phyloP scores from a whole-genome alignment of 1,140 invertebrate genomes.

The Nautilus pompilius region DNA sequence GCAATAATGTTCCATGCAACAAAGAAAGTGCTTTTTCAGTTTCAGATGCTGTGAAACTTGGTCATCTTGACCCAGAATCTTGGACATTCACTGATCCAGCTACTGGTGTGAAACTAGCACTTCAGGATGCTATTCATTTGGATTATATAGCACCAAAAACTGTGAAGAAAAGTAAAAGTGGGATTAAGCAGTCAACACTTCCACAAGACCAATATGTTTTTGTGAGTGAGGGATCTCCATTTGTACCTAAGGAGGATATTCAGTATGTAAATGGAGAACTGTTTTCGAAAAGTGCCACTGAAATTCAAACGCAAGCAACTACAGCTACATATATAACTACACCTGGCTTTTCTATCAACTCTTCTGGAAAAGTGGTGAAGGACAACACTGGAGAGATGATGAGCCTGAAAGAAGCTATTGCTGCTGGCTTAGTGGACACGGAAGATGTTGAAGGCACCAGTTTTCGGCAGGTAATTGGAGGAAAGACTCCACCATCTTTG shows the following conservation, averaged over 20 bases:
- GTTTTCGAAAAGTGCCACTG: slow-evolving; percentile 35
- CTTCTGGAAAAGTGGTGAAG: slow-evolving; percentile 36
- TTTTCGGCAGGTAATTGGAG: slow-evolving; percentile 25
- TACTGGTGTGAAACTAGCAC: slow-evolving; percentile 68
- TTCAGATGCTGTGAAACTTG: slow-evolving; percentile 68
- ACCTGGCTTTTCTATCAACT: slow-evolving; percentile 38
- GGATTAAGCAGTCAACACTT: background rate
- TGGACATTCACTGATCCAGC: slow-evolving; percentile 67
- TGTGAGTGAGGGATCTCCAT: slow-evolving; percentile 31
- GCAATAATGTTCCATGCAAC: slow-evolving; percentile 11
- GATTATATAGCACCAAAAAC: slow-evolving; percentile 66
- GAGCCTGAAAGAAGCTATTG: slow-evolving; percentile 71
- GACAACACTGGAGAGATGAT: slow-evolving; percentile 33
- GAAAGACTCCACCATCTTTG: slow-evolving; percentile 16
- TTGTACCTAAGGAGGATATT: slow-evolving; percentile 26
- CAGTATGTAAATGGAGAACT: slow-evolving; percentile 26
- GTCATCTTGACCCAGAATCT: slow-evolving; percentile 73
- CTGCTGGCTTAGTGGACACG: slow-evolving; percentile 73
- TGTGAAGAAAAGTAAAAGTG: slow-evolving; percentile 13
- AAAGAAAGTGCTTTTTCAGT: slow-evolving; percentile 35
- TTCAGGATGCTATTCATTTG: slow-evolving; percentile 64
- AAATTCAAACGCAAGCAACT: slow-evolving; percentile 28
- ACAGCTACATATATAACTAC: slow-evolving; percentile 29
- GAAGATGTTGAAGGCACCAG: slow-evolving; percentile 58
- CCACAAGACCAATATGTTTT: slow-evolving; percentile 18